These are phyloP conservation scores for Tychaedon coryphoeus DNA, from an alignment of 2,113 vertebrate genomes.

Conservation along the genomic window DNA sequence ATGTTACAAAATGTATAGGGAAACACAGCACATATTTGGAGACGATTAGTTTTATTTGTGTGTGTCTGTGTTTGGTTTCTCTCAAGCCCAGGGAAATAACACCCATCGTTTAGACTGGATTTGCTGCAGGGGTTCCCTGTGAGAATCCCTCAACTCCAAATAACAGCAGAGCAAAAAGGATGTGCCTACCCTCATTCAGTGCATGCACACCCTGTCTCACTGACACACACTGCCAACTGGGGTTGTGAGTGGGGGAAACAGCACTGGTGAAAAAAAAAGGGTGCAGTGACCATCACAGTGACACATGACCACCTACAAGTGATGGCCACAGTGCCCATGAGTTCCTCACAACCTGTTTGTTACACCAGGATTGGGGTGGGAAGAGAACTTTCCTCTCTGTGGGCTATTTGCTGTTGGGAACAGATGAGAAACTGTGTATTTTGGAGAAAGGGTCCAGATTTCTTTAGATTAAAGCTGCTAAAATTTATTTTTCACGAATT, in stretches of 20 bases:
- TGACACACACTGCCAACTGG: not conserved
- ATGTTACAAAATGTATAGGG: not conserved
- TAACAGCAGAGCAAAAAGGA: not conserved
- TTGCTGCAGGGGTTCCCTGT: not conserved
- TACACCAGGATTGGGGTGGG: not conserved
- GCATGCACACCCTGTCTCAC: not conserved
- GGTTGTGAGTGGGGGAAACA: not conserved
- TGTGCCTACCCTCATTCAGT: not conserved
- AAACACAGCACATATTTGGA: not conserved
- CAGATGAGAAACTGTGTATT: not conserved
- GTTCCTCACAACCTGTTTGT: not conserved
- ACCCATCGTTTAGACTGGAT: not conserved
- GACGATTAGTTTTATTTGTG: not conserved
- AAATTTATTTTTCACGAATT: fast-evolving
- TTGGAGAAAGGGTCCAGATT: not conserved
- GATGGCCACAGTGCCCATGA: fast-evolving
- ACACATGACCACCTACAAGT: fast-evolving
- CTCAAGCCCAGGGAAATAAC: not conserved
- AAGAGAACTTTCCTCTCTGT: not conserved
- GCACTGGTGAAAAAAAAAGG: not conserved
- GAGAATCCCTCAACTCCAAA: not conserved
- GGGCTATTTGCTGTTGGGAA: not conserved
- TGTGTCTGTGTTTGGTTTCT: not conserved
- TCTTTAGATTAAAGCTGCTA: not conserved
- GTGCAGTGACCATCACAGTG: not conserved